Conservation (phyloP, 2,113 vertebrate species). For the Crotalus viridis region DNA sequence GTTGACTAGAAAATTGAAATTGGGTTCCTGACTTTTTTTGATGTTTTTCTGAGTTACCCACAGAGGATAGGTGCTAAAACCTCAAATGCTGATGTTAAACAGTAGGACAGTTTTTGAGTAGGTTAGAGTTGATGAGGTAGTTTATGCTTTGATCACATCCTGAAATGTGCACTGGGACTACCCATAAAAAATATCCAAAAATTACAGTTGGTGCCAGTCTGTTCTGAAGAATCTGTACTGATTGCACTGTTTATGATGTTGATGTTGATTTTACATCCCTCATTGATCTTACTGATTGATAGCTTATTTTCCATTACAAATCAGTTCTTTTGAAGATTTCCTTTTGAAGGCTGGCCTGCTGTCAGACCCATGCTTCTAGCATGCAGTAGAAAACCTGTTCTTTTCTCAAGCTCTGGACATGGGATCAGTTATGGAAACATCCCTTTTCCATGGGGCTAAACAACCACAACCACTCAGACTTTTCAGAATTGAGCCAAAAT, state of each 20-base stretch:
- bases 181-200: background rate
- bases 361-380: background rate
- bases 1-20: fast-evolving
- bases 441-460: background rate
- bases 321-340: background rate
- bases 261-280: background rate
- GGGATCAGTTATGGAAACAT: background rate
- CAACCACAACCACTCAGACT: background rate
- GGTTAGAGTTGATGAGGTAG: background rate
- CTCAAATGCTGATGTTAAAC: background rate
- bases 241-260: background rate
- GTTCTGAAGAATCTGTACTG: background rate
- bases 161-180: background rate
- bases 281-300: background rate
- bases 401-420: background rate
- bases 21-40: background rate
- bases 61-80: background rate
- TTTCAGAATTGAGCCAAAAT: background rate
- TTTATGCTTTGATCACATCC: background rate
- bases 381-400: background rate
- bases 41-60: background rate
- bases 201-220: background rate
- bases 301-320: background rate
- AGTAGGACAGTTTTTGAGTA: background rate
- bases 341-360: background rate